Evolutionary conservation across 2,888 invertebrate genomes (phyloP), one percentile per base, ranked within the genome.

Genomic region (Corbicula japonica): DNA sequence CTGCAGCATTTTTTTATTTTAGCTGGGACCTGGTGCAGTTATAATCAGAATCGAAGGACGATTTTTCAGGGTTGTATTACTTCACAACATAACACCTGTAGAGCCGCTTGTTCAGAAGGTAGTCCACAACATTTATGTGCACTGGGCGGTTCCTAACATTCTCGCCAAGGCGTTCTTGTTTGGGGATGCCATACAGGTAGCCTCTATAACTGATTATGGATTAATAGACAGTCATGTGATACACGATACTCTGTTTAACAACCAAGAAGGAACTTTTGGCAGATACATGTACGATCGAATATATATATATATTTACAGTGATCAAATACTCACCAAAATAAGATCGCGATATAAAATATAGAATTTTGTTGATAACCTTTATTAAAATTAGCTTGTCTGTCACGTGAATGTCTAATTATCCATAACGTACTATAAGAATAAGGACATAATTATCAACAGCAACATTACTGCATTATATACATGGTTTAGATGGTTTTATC

Each of bases 41-140:
- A 95, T 96, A 21, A 93, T 98, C 1, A 91, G 94, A 15, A 93
- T 97, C 83, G 88, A 95, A 0, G 95, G 95, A 0, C 91, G 94
- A 0, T 91, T 96, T 63, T 94, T 94, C 2, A 89, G 88, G 10
- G 94, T 94, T 12, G 94, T 96, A 61, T 95, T 97, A 30, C 92
- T 96, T 0, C 97, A 97, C 91, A 95, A 96, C 0, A 96, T 97
- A 1, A 97, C 96, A 0, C 97, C 98, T 0, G 87, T 97, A 3
- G 96, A 96, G 18, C 97, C 97, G 0, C 91, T 97, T 44, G 90
- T 96, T 0, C 97, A 97, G 92, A 95, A 95, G 83, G 96, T 97
- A 0, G 95, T 96, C 0, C 97, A 98, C 90, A 94, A 96, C 18
- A 95, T 98, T 82, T 98, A 96, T 93, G 95, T 96, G 0, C 95